Evolutionary conservation across 1,140 invertebrate species (phyloP).

Genomic region (Platyura marginata): DNA sequence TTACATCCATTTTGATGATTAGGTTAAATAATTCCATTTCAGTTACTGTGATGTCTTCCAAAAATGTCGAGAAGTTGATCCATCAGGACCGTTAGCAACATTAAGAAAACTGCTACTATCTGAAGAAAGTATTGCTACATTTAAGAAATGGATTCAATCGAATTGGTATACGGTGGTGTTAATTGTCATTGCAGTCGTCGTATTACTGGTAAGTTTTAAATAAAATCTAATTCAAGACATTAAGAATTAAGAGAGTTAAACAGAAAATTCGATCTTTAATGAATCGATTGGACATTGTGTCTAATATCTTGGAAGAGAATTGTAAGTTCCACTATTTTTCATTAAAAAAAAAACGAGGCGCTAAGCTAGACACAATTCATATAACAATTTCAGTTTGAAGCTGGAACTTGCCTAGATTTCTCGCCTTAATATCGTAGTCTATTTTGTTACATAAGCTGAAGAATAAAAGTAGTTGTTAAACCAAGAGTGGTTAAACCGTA

Average conservation of each 20-base stretch:
- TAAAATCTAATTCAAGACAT: background rate
- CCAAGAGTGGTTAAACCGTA: too few relatives aligned
- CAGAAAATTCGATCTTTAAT: background rate
- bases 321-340: too few relatives aligned
- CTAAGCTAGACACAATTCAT: too few relatives aligned
- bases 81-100: conserved; percentile 83
- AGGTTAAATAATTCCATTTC: conserved; percentile 2
- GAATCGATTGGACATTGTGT: background rate
- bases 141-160: conserved; percentile 64
- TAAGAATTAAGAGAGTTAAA: too few relatives aligned
- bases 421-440: background rate
- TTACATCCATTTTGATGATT: background rate
- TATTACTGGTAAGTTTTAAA: conserved; percentile 48
- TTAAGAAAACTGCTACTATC: conserved; percentile 70
- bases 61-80: conserved; percentile 88
- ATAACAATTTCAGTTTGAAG: conserved; percentile 3
- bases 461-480: too few relatives aligned
- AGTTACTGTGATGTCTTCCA: conserved; percentile 97
- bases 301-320: background rate
- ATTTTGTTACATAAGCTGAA: too few relatives aligned
- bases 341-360: too few relatives aligned
- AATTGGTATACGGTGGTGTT: conserved; percentile 72
- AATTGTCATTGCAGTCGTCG: conserved; percentile 51
- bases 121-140: conserved; percentile 71
- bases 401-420: background rate